Percentiles rank a stretch among this genome's conserved stretches.
These are phyloP conservation scores for Acholoe squamosa DNA, from an alignment of 2,888 invertebrate genomes.

Conservation along the genomic window DNA sequence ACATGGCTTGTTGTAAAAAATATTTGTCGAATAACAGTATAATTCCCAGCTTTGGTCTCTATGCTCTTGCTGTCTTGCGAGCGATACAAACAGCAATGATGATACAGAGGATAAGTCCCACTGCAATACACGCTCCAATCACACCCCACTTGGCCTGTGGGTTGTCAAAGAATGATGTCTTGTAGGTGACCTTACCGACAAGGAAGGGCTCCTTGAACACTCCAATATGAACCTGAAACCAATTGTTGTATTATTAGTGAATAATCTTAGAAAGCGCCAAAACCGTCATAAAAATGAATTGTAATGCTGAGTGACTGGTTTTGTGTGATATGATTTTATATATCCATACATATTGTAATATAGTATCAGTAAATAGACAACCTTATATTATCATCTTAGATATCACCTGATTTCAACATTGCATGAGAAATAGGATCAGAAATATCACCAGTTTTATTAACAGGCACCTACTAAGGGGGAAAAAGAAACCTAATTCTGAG, in stretches of 20 bases:
- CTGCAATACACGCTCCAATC: background rate
- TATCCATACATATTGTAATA: too few species aligned
- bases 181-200: slow-evolving; percentile 15
- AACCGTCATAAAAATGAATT: background rate
- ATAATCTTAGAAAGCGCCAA: background rate
- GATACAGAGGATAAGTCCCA: background rate
- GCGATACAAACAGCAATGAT: background rate
- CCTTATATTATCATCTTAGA: too few species aligned
- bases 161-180: slow-evolving; percentile 32
- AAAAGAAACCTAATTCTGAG: too few species aligned
- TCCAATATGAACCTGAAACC: slow-evolving; percentile 13
- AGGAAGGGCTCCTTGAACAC: background rate
- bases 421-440: too few species aligned
- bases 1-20: too few species aligned
- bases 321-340: background rate
- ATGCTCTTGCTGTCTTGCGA: background rate
- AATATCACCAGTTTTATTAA: too few species aligned
- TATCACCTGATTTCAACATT: too few species aligned
- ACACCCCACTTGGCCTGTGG: slow-evolving; percentile 19
- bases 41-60: background rate
- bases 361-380: too few species aligned
- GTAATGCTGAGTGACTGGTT: background rate
- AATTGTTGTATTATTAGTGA: background rate
- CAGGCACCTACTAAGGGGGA: too few species aligned
- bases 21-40: too few species aligned